Base-by-base conservation (phyloP, 2,113 vertebrate genomes). In the Paedocypris sp. region DNA sequence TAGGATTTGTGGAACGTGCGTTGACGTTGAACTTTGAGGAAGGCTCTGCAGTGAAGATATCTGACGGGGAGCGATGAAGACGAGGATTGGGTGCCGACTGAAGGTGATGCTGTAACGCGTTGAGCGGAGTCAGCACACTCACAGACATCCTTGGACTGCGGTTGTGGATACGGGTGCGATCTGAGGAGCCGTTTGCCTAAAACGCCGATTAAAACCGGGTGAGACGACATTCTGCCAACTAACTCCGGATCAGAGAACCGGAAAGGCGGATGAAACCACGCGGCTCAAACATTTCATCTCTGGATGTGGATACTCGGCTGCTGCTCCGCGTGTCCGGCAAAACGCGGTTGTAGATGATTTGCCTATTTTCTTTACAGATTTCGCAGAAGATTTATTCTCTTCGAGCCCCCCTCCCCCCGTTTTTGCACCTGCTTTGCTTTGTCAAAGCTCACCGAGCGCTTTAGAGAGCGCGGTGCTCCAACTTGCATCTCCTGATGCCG, bases 51-150 rank as follows among this genome's bases (percentile, higher is more conserved):
- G 54, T 45, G 39, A 7, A 15, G 26, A 58, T 58, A 11, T 36
- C 39, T 58, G 35, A 56, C 11, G 26, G 22, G 54, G 15, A 58
- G 43, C 6, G 20, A 25, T 38, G 20, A 56, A 42, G 50, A 19
- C 20, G 23, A 41, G 52, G 26, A 57, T n/a, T 25, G 33, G 11
- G 49, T 29, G 62, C 46, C 12, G 22, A 35, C 48, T 51, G 16
- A 32, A 58, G 48, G 26, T 19, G 41, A 23, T 50, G 59, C 51
- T 68, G 48, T 53, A 51, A 53, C 46, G 56, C 64, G 45, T 66
- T 58, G 56, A 51, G 56, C 56, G 52, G 62, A 60, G 23, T 69
- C 67, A 69, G 61, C 67, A 48, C 56, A 29, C 58, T 58, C 33
- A 50, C 38, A 38, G 56, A 48, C 48, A 69, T 63, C 33, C 42